phyloP scores from a whole-genome alignment of 2,113 vertebrate genomes.

The Clupea harengus region DNA sequence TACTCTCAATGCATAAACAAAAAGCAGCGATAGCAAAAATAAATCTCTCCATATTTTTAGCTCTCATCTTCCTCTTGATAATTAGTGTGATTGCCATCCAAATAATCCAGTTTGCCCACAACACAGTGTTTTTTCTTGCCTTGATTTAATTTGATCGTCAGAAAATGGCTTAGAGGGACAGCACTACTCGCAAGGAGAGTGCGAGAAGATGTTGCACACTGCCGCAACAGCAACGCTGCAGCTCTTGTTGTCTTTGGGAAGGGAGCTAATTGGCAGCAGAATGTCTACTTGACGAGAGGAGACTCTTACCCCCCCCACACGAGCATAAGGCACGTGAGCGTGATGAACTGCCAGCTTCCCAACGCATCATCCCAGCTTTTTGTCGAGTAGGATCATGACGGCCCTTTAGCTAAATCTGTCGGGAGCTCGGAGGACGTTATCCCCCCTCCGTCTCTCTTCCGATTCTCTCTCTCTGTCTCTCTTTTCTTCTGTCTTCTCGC shows the following conservation, averaged over 20 bases:
- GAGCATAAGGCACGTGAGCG: background rate
- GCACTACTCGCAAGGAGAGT: background rate
- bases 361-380: background rate
- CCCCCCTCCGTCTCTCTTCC: background rate
- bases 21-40: background rate
- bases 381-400: background rate
- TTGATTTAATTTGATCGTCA: background rate
- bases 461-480: background rate
- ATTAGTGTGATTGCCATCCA: background rate
- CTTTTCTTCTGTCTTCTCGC: background rate
- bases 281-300: slow-evolving; percentile 7
- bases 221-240: too few species aligned
- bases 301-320: background rate
- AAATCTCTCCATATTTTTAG: too few species aligned
- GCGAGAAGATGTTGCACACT: too few species aligned
- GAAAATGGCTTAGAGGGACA: background rate
- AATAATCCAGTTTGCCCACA: too few species aligned
- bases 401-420: background rate
- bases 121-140: too few species aligned
- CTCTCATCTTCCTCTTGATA: background rate
- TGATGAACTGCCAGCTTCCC: background rate
- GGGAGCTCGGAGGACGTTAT: background rate
- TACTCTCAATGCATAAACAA: background rate
- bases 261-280: background rate
- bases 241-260: background rate